Evolutionary conservation across 2,113 vertebrate genomes (phyloP).

Genomic region (Dasyurus viverrinus): DNA sequence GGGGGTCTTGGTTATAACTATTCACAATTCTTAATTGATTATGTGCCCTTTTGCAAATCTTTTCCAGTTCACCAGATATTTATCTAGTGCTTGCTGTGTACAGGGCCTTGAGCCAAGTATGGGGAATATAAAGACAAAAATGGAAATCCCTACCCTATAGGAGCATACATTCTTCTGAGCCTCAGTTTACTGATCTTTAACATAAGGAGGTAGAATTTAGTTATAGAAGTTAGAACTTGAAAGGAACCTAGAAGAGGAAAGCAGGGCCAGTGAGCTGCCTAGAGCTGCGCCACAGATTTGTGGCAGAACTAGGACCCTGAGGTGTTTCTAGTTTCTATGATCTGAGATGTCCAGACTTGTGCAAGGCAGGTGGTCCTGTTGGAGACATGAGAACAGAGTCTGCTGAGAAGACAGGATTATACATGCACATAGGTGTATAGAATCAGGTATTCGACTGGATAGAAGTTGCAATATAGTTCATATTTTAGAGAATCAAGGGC

Average conservation of each 20-base stretch:
- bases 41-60: not conserved
- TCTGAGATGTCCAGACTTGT: not conserved
- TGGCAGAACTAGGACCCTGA: not conserved
- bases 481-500: conserved; percentile 48
- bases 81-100: not conserved
- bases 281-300: not conserved
- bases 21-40: not conserved
- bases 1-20: not conserved
- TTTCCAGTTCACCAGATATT: not conserved
- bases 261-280: not conserved
- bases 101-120: not conserved
- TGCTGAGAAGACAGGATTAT: not conserved
- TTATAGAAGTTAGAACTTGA: not conserved
- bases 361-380: not conserved
- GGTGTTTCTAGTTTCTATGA: not conserved
- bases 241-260: not conserved
- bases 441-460: conserved; percentile 47
- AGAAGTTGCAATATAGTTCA: conserved; percentile 48
- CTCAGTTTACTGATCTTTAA: not conserved
- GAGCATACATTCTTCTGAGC: not conserved
- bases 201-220: not conserved
- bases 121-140: not conserved
- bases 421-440: not conserved
- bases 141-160: not conserved
- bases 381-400: not conserved